Evolutionary conservation across 1,140 invertebrate genomes (phyloP).

Genomic region (Pogonognathellus flavescens): DNA sequence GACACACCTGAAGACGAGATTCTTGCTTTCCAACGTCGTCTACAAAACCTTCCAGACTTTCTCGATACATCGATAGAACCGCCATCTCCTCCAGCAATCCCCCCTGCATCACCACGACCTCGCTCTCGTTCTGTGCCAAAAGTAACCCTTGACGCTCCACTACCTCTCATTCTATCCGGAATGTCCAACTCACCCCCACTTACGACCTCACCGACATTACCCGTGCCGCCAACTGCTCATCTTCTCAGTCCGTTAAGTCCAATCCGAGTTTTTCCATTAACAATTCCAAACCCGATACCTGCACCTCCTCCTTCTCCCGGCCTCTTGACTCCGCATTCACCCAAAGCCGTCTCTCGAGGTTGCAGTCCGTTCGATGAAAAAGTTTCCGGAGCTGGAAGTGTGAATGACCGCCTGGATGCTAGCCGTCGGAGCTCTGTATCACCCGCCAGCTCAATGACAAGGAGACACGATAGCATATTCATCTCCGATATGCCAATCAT

Average conservation of each 20-base stretch:
- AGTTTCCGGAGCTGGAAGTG: conserved; percentile 30
- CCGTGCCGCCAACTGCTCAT: conserved; percentile 68
- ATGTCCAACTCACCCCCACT: conserved; percentile 61
- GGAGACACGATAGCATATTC: conserved; percentile 69
- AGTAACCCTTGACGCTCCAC: conserved; percentile 71
- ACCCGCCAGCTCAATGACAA: conserved; percentile 68
- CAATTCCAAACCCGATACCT: conserved; percentile 64
- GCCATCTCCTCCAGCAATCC: conserved; percentile 68
- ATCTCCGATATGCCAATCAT: conserved; percentile 70
- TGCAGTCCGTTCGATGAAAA: conserved; percentile 61
- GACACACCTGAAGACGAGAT: conserved; percentile 73
- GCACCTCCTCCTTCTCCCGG: conserved; percentile 59
- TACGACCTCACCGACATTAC: conserved; percentile 67
- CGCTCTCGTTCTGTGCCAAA: conserved; percentile 73
- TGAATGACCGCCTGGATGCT: conserved; percentile 62
- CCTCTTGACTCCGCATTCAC: conserved; percentile 65
- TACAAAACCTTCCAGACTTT: conserved; percentile 74
- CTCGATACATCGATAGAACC: conserved; percentile 66
- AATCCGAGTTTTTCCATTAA: conserved; percentile 66
- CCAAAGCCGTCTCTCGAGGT: conserved; percentile 56
- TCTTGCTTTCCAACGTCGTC: conserved; percentile 72
- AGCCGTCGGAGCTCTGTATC: conserved; percentile 70
- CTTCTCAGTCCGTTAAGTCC: conserved; percentile 67
- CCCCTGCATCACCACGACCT: conserved; percentile 69
- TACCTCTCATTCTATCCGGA: conserved; percentile 70